Evolutionary conservation across 2,113 vertebrate species (phyloP).

Genomic region (Colistium nudipinnis): DNA sequence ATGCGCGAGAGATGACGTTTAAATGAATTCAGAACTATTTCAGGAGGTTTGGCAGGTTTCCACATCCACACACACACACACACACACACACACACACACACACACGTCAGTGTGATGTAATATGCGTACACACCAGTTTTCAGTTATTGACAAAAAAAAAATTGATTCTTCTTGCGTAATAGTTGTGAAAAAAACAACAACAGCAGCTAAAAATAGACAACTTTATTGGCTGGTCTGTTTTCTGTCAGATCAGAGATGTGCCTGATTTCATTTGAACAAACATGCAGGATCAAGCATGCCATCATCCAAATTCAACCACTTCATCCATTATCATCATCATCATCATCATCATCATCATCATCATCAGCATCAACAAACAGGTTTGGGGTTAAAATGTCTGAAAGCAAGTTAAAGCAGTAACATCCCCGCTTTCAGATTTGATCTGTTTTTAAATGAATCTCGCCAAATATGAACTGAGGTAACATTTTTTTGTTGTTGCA

Average conservation of each 20-base stretch:
- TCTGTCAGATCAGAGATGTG: constrained; percentile 47
- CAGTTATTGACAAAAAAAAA: neutral
- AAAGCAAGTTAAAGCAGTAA: constrained; percentile 25
- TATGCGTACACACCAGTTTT: too few species aligned
- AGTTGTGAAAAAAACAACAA: constrained; percentile 2
- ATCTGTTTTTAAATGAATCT: constrained; percentile 22
- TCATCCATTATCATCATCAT: constrained; percentile 10
- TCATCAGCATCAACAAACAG: constrained; percentile 6
- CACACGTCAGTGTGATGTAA: too few species aligned
- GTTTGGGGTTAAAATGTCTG: constrained; percentile 15
- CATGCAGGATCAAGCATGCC: constrained; percentile 63
- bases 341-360: constrained; percentile 13
- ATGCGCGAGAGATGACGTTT: too few species aligned
- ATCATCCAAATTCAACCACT: constrained; percentile 11
- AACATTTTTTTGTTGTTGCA: neutral
- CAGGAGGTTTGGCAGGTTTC: too few species aligned
- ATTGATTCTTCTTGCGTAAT: neutral
- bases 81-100: too few species aligned
- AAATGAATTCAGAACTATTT: too few species aligned
- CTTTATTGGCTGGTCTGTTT: constrained; percentile 67
- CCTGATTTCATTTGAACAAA: constrained; percentile 41
- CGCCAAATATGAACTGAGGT: constrained; percentile 18
- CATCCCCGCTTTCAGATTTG: neutral
- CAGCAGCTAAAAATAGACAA: constrained; percentile 65
- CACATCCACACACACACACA: too few species aligned